These are phyloP conservation scores for Drosophila gaucha DNA, from an alignment of 2,888 invertebrate species.

Conservation along the genomic window DNA sequence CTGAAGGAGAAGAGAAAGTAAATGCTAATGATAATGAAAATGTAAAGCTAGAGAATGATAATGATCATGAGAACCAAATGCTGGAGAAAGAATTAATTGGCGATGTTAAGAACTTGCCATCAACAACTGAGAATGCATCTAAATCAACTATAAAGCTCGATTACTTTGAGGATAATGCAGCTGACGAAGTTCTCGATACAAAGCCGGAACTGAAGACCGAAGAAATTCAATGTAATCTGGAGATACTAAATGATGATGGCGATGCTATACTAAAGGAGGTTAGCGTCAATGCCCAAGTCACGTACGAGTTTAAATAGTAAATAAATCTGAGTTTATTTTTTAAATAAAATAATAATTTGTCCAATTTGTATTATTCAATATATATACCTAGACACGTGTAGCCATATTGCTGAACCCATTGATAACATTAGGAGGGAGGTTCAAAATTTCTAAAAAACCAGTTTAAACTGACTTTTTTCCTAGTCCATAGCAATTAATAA, in stretches of 20 bases:
- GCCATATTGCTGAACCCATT: constrained; percentile 16
- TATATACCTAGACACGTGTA: constrained; percentile 19
- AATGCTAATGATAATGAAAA: background rate
- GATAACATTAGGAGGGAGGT: constrained; percentile 38
- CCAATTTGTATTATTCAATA: constrained; percentile 20
- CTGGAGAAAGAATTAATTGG: background rate
- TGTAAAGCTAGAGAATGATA: background rate
- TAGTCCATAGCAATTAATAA: constrained; percentile 42
- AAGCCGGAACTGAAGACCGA: constrained; percentile 43
- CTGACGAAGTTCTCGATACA: background rate
- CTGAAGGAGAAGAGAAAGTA: background rate
- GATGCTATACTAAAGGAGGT: constrained; percentile 64
- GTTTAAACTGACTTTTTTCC: constrained; percentile 33
- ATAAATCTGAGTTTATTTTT: background rate
- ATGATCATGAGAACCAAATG: no score
- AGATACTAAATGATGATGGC: constrained; percentile 69
- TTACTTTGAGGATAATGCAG: constrained; percentile 51
- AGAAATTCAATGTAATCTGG: constrained; percentile 69
- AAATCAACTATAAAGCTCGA: constrained; percentile 30
- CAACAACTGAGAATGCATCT: background rate
- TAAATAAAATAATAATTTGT: constrained; percentile 19
- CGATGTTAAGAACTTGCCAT: background rate
- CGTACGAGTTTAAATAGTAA: constrained; percentile 51
- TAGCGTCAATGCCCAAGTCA: constrained; percentile 71
- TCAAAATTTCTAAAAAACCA: constrained; percentile 36